phyloP scores from a whole-genome alignment of 2,113 vertebrate species.

The Saimiri boliviensis region DNA sequence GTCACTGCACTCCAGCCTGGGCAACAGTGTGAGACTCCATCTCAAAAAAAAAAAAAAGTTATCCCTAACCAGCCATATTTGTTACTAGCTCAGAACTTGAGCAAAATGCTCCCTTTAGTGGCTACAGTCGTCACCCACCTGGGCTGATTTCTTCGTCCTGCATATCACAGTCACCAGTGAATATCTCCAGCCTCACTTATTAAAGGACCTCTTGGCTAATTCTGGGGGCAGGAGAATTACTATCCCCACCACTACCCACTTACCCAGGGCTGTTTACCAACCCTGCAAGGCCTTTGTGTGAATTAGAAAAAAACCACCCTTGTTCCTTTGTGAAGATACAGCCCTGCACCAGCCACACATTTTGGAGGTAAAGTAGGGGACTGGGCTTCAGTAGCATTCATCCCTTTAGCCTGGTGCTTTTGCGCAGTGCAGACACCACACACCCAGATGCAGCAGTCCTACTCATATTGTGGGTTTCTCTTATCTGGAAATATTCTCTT shows the following conservation, averaged over 20 bases:
- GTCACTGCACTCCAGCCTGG: too few species aligned
- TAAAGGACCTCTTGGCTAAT: neutral
- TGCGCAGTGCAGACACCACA: neutral
- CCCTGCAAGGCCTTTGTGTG: neutral
- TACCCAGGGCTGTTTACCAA: neutral
- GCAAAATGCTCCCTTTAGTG: neutral
- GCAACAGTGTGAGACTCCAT: too few species aligned
- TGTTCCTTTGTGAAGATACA: neutral
- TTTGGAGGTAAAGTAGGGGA: neutral
- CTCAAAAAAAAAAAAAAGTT: neutral
- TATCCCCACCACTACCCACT: neutral
- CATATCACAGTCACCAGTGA: rapidly evolving
- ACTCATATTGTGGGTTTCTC: neutral
- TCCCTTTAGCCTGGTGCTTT: neutral
- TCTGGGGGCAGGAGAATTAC: neutral
- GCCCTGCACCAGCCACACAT: neutral
- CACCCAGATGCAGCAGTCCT: neutral
- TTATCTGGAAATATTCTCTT: neutral
- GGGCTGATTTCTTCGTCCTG: neutral
- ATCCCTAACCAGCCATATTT: rapidly evolving
- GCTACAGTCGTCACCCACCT: rapidly evolving
- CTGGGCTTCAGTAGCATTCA: neutral
- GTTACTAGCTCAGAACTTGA: neutral
- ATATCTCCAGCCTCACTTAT: neutral
- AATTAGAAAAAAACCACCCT: neutral